These are phyloP conservation scores for Centropus bengalensis DNA, from an alignment of 2,113 vertebrate genomes.

Conservation along the genomic window DNA sequence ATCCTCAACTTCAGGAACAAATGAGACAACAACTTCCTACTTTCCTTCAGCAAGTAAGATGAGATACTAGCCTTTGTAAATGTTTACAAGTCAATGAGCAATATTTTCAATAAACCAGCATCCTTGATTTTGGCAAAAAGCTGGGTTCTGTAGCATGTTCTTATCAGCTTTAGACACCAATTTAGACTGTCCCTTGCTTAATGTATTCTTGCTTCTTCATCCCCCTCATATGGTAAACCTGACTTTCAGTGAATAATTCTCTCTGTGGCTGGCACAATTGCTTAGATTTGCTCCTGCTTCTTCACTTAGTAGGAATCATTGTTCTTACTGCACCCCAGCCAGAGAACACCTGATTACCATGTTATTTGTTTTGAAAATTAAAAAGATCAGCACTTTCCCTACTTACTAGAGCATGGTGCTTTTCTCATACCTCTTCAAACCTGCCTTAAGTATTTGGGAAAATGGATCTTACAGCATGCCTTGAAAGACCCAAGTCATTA, in stretches of 20 bases:
- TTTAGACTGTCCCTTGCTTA: not conserved
- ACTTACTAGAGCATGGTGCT: not conserved
- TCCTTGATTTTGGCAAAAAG: slow-evolving; percentile 19
- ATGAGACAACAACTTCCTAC: slow-evolving; percentile 90
- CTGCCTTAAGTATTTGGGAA: not conserved
- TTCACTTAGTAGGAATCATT: not conserved
- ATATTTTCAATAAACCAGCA: slow-evolving; percentile 10
- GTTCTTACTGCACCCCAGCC: not conserved
- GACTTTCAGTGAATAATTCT: not conserved
- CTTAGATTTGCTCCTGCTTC: not conserved
- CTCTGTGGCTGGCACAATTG: not conserved
- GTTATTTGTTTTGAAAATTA: not conserved
- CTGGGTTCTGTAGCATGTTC: not conserved
- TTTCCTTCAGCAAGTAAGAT: slow-evolving; percentile 90
- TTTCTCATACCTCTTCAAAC: not conserved
- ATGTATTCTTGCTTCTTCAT: not conserved
- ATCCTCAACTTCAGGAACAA: slow-evolving; percentile 90
- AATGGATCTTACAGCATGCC: not conserved
- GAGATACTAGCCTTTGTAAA: slow-evolving; percentile 44
- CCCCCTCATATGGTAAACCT: not conserved
- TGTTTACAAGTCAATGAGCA: not conserved
- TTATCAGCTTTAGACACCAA: not conserved
- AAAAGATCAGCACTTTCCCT: not conserved
- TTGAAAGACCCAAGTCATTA: not conserved
- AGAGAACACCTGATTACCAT: not conserved